Percentiles rank a stretch among this genome's conserved stretches.
Evolutionary conservation across 2,797 vertebrate species (phyloP).

Genomic region (Australoheros facetus): DNA sequence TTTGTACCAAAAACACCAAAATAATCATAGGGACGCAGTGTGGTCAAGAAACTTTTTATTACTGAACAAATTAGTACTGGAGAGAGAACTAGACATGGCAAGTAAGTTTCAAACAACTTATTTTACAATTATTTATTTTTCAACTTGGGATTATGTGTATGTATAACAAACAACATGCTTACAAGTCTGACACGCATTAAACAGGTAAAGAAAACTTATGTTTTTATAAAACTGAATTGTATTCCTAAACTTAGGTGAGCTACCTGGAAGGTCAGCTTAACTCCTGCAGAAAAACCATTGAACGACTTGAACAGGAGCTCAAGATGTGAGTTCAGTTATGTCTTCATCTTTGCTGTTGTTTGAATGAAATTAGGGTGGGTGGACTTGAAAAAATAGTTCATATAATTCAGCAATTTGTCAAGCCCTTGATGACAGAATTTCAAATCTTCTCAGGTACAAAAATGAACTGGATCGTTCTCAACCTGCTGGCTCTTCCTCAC

Average conservation of each 20-base stretch:
- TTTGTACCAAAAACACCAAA: too few relatives aligned
- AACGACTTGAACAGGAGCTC: conserved; percentile 90
- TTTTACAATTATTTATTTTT: background rate
- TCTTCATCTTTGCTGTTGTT: background rate
- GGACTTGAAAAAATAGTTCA: background rate
- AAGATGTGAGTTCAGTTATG: conserved; percentile 83
- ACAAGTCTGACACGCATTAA: background rate
- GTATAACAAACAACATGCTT: background rate
- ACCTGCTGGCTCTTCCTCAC: conserved; percentile 61
- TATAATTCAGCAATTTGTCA: background rate
- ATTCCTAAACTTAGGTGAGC: conserved; percentile 67
- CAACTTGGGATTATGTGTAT: background rate
- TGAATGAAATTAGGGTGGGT: background rate
- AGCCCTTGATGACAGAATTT: background rate
- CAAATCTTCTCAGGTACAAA: conserved; percentile 82
- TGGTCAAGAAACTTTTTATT: background rate
- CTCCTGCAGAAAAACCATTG: conserved; percentile 87
- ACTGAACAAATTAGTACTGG: background rate
- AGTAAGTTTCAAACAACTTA: background rate
- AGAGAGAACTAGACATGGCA: background rate
- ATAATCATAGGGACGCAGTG: background rate
- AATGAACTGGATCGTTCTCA: conserved; percentile 88
- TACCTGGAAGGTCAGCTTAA: conserved; percentile 90
- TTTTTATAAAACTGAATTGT: background rate
- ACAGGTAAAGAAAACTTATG: background rate